These are phyloP conservation scores for Petrophora chlorosata DNA, from an alignment of 2,888 invertebrate genomes.

Conservation along the genomic window DNA sequence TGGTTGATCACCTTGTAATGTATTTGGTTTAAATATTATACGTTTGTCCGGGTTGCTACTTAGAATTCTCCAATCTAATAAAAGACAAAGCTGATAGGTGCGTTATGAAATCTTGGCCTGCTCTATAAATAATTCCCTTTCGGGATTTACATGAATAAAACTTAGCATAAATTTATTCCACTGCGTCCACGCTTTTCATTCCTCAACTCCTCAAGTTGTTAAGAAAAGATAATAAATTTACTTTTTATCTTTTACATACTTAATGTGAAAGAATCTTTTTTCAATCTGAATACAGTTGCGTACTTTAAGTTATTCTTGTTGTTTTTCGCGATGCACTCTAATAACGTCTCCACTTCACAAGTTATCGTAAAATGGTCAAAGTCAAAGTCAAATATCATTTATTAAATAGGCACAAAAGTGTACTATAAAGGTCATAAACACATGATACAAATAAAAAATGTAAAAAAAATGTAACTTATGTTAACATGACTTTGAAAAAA, in stretches of 20 bases:
- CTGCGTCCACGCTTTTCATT: slow-evolving; percentile 35
- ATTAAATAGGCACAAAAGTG: no score
- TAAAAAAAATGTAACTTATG: no score
- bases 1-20: no score
- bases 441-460: no score
- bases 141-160: slow-evolving; percentile 42
- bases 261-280: slow-evolving; percentile 26
- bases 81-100: not conserved
- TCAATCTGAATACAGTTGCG: slow-evolving; percentile 11
- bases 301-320: no score
- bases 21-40: not conserved
- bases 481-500: no score
- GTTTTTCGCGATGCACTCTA: no score
- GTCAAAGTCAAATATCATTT: no score
- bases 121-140: slow-evolving; percentile 24
- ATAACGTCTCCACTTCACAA: no score
- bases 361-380: no score
- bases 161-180: slow-evolving; percentile 39
- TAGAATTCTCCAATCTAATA: no score
- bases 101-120: slow-evolving; percentile 10
- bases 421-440: no score
- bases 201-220: slow-evolving; percentile 35
- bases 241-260: slow-evolving; percentile 37
- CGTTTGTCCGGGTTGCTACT: not conserved
- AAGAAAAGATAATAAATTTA: slow-evolving; percentile 38